phyloP scores from a whole-genome alignment of 2,888 invertebrate genomes.

The Blera fallax region DNA sequence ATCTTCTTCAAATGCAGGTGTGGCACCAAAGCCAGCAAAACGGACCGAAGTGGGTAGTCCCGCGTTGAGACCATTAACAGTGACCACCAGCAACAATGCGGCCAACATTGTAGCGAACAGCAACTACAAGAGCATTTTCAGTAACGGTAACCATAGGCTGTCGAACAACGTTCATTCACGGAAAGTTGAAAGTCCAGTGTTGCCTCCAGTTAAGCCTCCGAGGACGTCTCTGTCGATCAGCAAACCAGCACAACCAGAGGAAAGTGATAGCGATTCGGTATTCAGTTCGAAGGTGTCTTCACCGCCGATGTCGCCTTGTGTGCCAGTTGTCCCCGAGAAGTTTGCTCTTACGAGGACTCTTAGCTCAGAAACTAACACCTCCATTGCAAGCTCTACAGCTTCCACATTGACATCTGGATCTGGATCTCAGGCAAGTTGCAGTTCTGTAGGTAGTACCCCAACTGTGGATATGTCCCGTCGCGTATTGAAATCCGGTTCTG shows the following conservation, averaged over 20 bases:
- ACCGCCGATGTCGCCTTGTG: conserved; percentile 86
- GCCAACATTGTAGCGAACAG: conserved; percentile 77
- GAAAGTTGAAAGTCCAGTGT: conserved; percentile 59
- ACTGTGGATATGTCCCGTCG: conserved; percentile 86
- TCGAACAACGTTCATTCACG: conserved; percentile 72
- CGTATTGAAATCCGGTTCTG: conserved; percentile 89
- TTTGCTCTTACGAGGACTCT: conserved; percentile 86
- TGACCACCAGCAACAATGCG: conserved; percentile 75
- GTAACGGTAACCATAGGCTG: conserved; percentile 67
- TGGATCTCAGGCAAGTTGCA: conserved; percentile 88
- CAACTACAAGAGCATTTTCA: conserved; percentile 76
- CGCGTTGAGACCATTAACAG: conserved; percentile 74
- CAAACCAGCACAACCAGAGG: conserved; percentile 74
- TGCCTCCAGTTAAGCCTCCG: conserved; percentile 80
- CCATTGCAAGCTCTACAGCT: conserved; percentile 86
- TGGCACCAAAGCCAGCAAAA: conserved; percentile 74
- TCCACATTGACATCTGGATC: conserved; percentile 89
- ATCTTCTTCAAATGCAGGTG: conserved; percentile 73
- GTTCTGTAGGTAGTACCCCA: conserved; percentile 85
- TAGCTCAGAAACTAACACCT: conserved; percentile 88
- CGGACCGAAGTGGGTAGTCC: conserved; percentile 67
- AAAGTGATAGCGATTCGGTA: conserved; percentile 91
- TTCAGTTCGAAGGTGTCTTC: conserved; percentile 93
- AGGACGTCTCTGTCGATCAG: conserved; percentile 79
- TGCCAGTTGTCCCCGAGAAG: conserved; percentile 83